A percentile compares a stretch with the other conserved stretches of the same genome.
phyloP scores from a whole-genome alignment of 2,888 invertebrate species.

The Stenurella melanura region DNA sequence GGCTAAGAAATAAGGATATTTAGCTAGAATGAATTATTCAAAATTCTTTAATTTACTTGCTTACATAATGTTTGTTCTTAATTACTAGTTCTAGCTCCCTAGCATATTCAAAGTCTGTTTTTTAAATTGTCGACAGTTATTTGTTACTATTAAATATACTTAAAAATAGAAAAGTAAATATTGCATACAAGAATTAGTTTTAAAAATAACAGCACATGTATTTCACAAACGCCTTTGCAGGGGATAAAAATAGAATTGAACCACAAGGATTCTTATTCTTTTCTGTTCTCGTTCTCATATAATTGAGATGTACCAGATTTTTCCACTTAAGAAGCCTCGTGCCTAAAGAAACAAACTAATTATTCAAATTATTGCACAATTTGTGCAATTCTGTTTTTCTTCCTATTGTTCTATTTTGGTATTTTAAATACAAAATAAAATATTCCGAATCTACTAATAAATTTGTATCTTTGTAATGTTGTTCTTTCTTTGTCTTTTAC shows the following conservation, averaged over 20 bases:
- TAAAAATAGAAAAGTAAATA: conserved; percentile 34
- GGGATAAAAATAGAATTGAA: conserved; percentile 17
- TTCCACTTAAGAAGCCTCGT: conserved; percentile 17
- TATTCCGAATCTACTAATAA: no score
- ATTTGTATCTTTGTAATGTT: no score
- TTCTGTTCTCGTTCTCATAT: conserved; percentile 2
- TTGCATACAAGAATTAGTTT: conserved; percentile 25
- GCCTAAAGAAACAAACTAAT: neutral
- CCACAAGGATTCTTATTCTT: conserved; percentile 28
- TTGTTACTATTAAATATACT: conserved; percentile 23
- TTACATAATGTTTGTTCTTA: conserved; percentile 21
- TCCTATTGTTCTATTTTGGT: neutral
- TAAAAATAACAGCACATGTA: conserved; percentile 23
- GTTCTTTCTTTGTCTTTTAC: no score
- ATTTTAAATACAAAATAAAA: no score
- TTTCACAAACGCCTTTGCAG: conserved; percentile 21
- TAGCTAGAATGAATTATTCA: no score
- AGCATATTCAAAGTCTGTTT: conserved; percentile 18
- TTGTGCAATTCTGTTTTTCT: conserved; percentile 20
- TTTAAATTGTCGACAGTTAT: conserved; percentile 8
- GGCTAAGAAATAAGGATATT: no score
- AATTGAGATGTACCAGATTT: conserved; percentile 18
- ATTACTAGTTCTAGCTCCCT: neutral
- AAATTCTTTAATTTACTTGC: neutral
- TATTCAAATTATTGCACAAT: conserved; percentile 23